Evolutionary conservation across 1,140 invertebrate species (phyloP), one percentile per base, ranked within the genome.

Genomic region (Hycleus phaleratus): DNA sequence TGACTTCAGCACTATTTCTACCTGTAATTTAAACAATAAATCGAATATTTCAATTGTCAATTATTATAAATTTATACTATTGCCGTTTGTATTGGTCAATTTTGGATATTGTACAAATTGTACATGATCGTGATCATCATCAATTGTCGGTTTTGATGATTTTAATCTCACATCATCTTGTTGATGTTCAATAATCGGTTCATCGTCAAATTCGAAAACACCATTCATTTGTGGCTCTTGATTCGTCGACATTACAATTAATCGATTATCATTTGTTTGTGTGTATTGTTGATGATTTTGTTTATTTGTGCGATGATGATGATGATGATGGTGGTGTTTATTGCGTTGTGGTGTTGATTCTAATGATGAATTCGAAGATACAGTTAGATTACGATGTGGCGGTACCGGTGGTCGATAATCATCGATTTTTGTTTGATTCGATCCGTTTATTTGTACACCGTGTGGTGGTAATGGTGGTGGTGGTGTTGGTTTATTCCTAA

Each of bases 341-440:
- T 64, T 68, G 8, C 61, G 40, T 5, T 47, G 56, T 2, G 63
- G 60, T n/a, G 57, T 57, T 7, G 49, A 56, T 39, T 62, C 64
- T 8, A 49, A 39, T 4, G 62, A 49, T 12, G 4, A 38, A 8
- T 24, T 46, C 18, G 43, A 42, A 18, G 57, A 46, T 42, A 82
- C 76, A 2, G 80, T 79, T 39, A 85, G 82, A 73, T 88, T 89
- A 47, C 90, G 78, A 69, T 93, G 91, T 0, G 91, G 91, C 8
- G 90, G 91, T 32, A 93, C 87, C 2, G 90, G 90, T 0, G 90
- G 90, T 57, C 86, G 82, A 70, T 91, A 91, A 51, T 89, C 86
- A 55, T 82, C 80, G 52, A 76, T 74, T 26, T 71, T 73, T 63
- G 75, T 74, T 57, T 59, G 61, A 65, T 59, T 38, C 26, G 11